Evolutionary conservation across 1,140 invertebrate genomes (phyloP), one percentile per base, ranked within the genome.

Genomic region (Papilio aristodemus): DNA sequence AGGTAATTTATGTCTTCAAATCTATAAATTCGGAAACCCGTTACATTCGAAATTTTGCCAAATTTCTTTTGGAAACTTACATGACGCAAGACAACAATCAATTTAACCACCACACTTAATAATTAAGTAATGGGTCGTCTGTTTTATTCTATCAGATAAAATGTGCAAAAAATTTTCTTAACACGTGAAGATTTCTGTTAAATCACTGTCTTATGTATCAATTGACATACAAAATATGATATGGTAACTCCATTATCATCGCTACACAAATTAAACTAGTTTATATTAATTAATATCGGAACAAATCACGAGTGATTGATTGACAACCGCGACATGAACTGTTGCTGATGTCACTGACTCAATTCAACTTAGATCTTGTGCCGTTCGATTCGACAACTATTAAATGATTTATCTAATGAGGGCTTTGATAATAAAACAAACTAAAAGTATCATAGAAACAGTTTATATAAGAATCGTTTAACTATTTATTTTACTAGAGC

Each of bases 1-100:
- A 94, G 85, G 91, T 92, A 77, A 77, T 38, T 43, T 25, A 41
- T 54, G 4, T 14, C 17, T 37, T 10, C n/a, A n/a, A n/a, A n/a
- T n/a, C n/a, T n/a, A n/a, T n/a, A n/a, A n/a, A n/a, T n/a, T n/a
- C n/a, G n/a, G n/a, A n/a, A n/a, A n/a, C n/a, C n/a, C n/a, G n/a
- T n/a, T n/a, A n/a, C n/a, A n/a, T n/a, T n/a, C n/a, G n/a, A n/a
- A n/a, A n/a, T n/a, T n/a, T n/a, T n/a, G n/a, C n/a, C n/a, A n/a
- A n/a, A n/a, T n/a, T n/a, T n/a, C n/a, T n/a, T n/a, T n/a, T n/a
- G n/a, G n/a, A n/a, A n/a, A n/a, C n/a, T n/a, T n/a, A n/a, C n/a
- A n/a, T n/a, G n/a, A n/a, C n/a, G n/a, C n/a, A n/a, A n/a, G n/a
- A n/a, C n/a, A n/a, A n/a, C n/a, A n/a, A n/a, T n/a, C n/a, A n/a